These are phyloP conservation scores for Radopholus similis DNA, from an alignment of 1,140 invertebrate species.

Conservation along the genomic window DNA sequence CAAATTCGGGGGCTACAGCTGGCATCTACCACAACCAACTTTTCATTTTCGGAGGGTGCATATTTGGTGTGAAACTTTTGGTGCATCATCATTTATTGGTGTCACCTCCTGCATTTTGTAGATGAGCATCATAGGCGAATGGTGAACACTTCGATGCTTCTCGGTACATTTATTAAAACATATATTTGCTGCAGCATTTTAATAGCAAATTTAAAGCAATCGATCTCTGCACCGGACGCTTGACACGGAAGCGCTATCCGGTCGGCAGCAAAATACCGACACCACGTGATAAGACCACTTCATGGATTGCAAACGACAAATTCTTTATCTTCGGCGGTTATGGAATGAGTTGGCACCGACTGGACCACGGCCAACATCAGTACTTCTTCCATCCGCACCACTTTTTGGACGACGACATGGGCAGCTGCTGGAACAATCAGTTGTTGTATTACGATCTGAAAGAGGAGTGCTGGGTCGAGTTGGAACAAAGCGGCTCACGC, in stretches of 20 bases:
- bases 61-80: conserved; percentile 4
- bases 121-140: conserved; percentile 9
- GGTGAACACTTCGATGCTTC: conserved; percentile 14
- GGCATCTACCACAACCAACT: background rate
- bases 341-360: conserved; percentile 20
- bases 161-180: background rate
- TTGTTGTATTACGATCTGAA: conserved; percentile 9
- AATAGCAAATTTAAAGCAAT: conserved; percentile 1
- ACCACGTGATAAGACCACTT: conserved; percentile 11
- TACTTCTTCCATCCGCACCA: conserved; percentile 14
- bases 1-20: conserved; percentile 16
- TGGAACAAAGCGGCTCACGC: background rate
- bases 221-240: conserved; percentile 2
- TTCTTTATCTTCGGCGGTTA: conserved; percentile 20
- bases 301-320: conserved; percentile 13
- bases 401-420: conserved; percentile 19
- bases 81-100: background rate
- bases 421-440: conserved; percentile 20
- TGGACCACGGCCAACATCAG: conserved; percentile 9
- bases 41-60: conserved; percentile 12
- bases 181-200: background rate
- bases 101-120: background rate
- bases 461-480: conserved; percentile 2
- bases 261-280: conserved; percentile 1
- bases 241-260: background rate